Conservation (phyloP, 2,113 vertebrate genomes). For the Petaurus breviceps region DNA sequence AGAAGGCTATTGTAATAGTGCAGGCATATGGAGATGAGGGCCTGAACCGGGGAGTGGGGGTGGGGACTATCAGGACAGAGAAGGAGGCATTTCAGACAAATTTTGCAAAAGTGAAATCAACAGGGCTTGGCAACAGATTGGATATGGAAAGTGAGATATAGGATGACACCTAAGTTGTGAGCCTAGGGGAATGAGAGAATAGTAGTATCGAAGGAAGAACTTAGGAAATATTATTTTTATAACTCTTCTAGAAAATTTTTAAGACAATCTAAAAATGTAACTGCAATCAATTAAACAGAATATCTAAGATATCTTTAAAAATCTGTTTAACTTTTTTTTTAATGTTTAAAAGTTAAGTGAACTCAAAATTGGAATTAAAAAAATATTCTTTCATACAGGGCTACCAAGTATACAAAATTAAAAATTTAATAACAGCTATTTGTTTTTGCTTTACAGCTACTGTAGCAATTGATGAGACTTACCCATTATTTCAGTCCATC, state of each 20-base stretch:
- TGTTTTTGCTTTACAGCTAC: conserved; percentile 60
- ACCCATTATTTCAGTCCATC: conserved; percentile 59
- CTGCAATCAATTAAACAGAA: neutral
- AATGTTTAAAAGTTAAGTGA: neutral
- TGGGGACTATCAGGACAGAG: neutral
- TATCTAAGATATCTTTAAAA: neutral
- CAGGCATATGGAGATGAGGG: neutral
- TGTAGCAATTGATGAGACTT: conserved; percentile 63
- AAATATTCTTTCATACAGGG: neutral
- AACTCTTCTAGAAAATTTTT: neutral
- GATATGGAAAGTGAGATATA: neutral
- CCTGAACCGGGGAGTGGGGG: neutral
- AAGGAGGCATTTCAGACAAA: neutral
- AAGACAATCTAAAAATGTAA: neutral
- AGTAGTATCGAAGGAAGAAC: neutral
- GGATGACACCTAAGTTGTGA: neutral
- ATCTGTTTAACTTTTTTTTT: neutral
- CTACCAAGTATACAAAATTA: neutral
- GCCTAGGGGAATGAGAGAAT: neutral
- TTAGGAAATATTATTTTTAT: neutral
- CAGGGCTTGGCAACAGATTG: neutral
- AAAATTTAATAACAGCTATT: conserved; percentile 22
- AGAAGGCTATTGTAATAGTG: neutral
- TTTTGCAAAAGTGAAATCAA: neutral
- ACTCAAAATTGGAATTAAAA: neutral